These are phyloP conservation scores for Hoplodrina ambigua DNA, from an alignment of 2,888 invertebrate species.

Conservation along the genomic window DNA sequence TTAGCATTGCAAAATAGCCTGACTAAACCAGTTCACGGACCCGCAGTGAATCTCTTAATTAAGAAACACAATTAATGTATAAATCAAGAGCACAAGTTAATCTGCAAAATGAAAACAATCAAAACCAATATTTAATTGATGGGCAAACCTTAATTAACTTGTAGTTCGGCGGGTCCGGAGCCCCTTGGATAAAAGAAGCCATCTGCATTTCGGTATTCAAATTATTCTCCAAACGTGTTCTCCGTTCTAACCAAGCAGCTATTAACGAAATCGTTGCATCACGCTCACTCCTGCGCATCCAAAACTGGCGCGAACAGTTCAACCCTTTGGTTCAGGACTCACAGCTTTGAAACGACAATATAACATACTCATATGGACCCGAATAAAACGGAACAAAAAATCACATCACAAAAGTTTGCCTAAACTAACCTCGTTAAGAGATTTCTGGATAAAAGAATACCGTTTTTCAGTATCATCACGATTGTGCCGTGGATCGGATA, in stretches of 20 bases:
- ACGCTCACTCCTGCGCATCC: slow-evolving; percentile 87
- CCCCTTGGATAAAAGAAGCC: slow-evolving; percentile 88
- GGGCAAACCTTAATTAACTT: slow-evolving; percentile 90
- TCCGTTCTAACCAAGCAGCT: slow-evolving; percentile 76
- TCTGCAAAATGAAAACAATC: slow-evolving; percentile 86
- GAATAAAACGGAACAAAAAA: slow-evolving; percentile 87
- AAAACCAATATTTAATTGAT: slow-evolving; percentile 90
- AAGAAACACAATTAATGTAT: slow-evolving; percentile 78
- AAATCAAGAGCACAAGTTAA: slow-evolving; percentile 83
- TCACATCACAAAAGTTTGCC: slow-evolving; percentile 90
- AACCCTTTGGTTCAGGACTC: slow-evolving; percentile 78
- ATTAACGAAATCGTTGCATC: slow-evolving; percentile 81
- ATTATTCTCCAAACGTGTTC: slow-evolving; percentile 90
- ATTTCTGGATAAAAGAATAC: slow-evolving; percentile 90
- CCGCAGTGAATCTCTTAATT: slow-evolving; percentile 76
- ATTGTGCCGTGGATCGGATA: slow-evolving; percentile 88
- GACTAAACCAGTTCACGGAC: slow-evolving; percentile 60
- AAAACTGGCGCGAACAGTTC: slow-evolving; percentile 75
- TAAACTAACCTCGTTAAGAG: slow-evolving; percentile 90
- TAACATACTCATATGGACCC: slow-evolving; percentile 87
- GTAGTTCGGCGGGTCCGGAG: slow-evolving; percentile 85
- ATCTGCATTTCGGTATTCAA: slow-evolving; percentile 90
- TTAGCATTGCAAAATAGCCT: slow-evolving; percentile 62
- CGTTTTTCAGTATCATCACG: slow-evolving; percentile 90
- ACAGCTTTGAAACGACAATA: slow-evolving; percentile 79